Evolutionary conservation across 2,113 vertebrate species (phyloP), one percentile per base, ranked within the genome.

Genomic region (Tenrec ecaudatus): DNA sequence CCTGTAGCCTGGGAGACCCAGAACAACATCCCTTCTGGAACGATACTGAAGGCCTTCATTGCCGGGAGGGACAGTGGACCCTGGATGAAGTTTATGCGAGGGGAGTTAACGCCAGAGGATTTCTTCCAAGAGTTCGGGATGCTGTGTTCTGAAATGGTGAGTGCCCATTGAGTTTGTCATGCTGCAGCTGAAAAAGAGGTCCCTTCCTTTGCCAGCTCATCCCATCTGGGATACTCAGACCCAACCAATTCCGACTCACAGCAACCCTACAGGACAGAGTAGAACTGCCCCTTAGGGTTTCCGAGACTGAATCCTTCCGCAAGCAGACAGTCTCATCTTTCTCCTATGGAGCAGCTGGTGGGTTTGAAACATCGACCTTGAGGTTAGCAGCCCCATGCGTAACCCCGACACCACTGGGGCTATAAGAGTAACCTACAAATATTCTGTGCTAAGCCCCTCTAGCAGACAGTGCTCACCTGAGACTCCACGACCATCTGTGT

Each of bases 91-190:
- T 98, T 98, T 93, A 95, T 97, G 97, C 97, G 97, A 97, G 98
- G 98, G 97, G 97, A 98, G 96, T 96, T 98, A 94, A 97, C 96
- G 0, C 29, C 92, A 23, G 96, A 96, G 60, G 97, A 96, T 76
- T 98, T 99, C 92, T 86, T 98, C 77, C 96, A 97, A 86, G 97
- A 98, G 40, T 88, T 99, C 93, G 97, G 97, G 92, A 97, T 81
- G 64, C 97, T 97, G 60, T 99, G 98, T 94, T 98, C 98, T 95
- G 96, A 97, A 81, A 98, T 98, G 73, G 98, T 99, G 96, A 98
- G 98, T 96, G 76, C 62, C n/a, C 11, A 43, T 69, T 68, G 86
- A 82, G 36, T 25, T 91, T 66, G 31, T 94, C 89, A 85, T 83
- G 83, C 47, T 82, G 76, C 79, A 90, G 53, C 92, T 47, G 64